These are phyloP conservation scores for Coelopa frigida DNA, from an alignment of 1,140 invertebrate genomes.

Conservation along the genomic window DNA sequence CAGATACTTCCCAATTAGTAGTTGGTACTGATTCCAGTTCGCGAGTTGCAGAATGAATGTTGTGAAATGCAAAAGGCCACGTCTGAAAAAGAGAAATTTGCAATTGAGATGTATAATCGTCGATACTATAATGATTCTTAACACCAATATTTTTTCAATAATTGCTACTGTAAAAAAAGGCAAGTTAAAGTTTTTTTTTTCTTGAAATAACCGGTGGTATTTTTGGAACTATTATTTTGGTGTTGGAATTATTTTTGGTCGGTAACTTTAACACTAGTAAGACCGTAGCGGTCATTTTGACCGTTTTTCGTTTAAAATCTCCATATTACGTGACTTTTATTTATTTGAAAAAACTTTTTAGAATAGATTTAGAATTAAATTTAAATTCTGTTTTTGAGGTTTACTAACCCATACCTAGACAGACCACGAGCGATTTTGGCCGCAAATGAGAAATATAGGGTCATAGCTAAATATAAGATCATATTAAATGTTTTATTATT, in stretches of 20 bases:
- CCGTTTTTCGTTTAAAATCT: too few species aligned
- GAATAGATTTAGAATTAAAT: too few species aligned
- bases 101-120: neutral
- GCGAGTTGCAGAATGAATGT: conserved; percentile 2
- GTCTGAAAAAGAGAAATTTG: conserved; percentile 24
- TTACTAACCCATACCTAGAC: too few species aligned
- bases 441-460: too few species aligned
- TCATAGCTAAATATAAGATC: too few species aligned
- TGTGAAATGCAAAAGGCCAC: conserved; percentile 40
- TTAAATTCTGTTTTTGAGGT: too few species aligned
- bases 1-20: neutral
- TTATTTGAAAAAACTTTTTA: too few species aligned
- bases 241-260: neutral
- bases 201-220: neutral
- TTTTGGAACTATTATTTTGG: conserved; percentile 1
- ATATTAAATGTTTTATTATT: too few species aligned
- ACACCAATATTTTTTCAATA: neutral
- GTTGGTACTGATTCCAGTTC: conserved; percentile 1
- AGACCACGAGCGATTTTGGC: too few species aligned
- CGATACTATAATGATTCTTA: neutral
- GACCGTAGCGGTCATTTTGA: too few species aligned
- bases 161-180: neutral
- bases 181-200: neutral
- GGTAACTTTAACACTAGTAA: conserved; percentile 2
- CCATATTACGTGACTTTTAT: too few species aligned